These are phyloP conservation scores for Rhaphigaster nebulosa DNA, from an alignment of 2,888 invertebrate genomes.

Conservation along the genomic window DNA sequence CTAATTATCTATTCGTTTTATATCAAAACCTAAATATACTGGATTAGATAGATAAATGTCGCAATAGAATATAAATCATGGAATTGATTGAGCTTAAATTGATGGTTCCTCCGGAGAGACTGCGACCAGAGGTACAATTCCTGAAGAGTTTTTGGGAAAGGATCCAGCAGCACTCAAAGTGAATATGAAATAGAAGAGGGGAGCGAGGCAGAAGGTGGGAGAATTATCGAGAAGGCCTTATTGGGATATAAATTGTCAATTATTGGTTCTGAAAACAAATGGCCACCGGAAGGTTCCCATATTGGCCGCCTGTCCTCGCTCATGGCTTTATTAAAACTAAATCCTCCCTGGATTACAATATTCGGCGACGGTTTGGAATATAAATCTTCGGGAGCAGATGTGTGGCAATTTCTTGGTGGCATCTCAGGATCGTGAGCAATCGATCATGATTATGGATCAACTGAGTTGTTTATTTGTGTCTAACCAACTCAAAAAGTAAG, in stretches of 20 bases:
- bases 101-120: too few relatives aligned
- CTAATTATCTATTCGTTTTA: too few relatives aligned
- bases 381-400: background rate
- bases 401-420: background rate
- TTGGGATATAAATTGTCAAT: conserved; percentile 57
- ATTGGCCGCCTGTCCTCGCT: background rate
- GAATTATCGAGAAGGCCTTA: conserved; percentile 45
- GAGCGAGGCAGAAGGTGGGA: conserved; percentile 29
- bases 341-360: conserved; percentile 6
- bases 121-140: too few relatives aligned
- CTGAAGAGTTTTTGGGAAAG: background rate
- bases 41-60: background rate
- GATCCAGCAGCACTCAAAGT: background rate
- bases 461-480: background rate
- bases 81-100: too few relatives aligned
- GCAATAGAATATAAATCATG: too few relatives aligned
- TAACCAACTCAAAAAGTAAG: background rate
- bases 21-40: too few relatives aligned
- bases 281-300: background rate
- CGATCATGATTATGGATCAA: background rate
- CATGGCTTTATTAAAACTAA: conserved; percentile 44
- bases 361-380: background rate
- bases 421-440: background rate
- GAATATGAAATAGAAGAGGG: conserved; percentile 33
- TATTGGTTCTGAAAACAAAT: conserved; percentile 56